A percentile compares a stretch with the other conserved stretches of the same genome.
phyloP scores from a whole-genome alignment of 2,797 vertebrate genomes.

The Microhierax caerulescens region DNA sequence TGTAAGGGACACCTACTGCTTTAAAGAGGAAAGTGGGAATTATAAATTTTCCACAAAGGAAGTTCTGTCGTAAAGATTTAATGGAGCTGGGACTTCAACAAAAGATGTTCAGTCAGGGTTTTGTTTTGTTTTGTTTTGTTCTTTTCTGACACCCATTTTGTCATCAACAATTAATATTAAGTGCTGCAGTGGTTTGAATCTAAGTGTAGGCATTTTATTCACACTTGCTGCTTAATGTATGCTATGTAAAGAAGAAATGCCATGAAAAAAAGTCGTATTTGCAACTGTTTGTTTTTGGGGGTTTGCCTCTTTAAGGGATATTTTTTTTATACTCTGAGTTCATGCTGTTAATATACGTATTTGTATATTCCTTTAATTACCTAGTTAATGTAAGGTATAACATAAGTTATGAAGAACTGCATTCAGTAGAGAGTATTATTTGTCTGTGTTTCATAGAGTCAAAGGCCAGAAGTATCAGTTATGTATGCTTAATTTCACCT shows the following conservation, averaged over 20 bases:
- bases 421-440: neutral
- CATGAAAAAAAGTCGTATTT: neutral
- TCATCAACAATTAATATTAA: slow-evolving; percentile 76
- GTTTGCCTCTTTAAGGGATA: neutral
- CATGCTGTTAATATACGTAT: neutral
- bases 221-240: neutral
- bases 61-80: slow-evolving; percentile 76
- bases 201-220: slow-evolving; percentile 42
- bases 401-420: neutral
- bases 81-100: slow-evolving; percentile 59
- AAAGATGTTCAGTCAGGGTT: slow-evolving; percentile 42
- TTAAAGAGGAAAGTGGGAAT: slow-evolving; percentile 73
- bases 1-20: slow-evolving; percentile 73
- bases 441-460: neutral
- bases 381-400: neutral
- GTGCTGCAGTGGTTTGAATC: slow-evolving; percentile 28
- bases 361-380: neutral
- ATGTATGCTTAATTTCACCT: neutral
- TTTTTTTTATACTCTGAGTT: neutral
- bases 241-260: neutral
- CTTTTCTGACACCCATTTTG: slow-evolving; percentile 63
- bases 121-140: slow-evolving; percentile 40
- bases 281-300: neutral
- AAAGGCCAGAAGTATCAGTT: neutral
- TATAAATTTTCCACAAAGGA: slow-evolving; percentile 76